Evolutionary conservation across 2,797 vertebrate species (phyloP), one percentile per base, ranked within the genome.

Genomic region (Gymnoscopelus microlampas): DNA sequence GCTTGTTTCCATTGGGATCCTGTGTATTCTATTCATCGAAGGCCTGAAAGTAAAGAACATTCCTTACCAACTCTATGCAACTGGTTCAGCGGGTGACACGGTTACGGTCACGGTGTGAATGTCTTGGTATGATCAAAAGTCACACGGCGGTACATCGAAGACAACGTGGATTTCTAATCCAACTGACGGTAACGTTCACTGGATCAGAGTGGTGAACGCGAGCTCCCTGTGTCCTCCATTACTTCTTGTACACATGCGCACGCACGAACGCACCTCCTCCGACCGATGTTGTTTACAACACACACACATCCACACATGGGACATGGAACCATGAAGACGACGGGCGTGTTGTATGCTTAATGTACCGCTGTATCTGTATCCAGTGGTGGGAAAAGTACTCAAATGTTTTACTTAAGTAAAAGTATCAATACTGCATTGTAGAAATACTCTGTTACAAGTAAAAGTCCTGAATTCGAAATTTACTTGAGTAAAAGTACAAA

Each of bases 201-300:
- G 39, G 39, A 44, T 44, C 39, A 44, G 7, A 6, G 32, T 35
- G 32, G 32, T 35, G 32, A 35, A 35, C 32, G 32, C 32, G 32
- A 61, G 60, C 73, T 44, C 60, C 65, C 68, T 66, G 62, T 78
- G 62, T 78, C 83, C 82, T 88, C 89, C 87, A 89, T 87, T 90
- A 88, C 78, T 79, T 12, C 68, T 15, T 63, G 50, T 81, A 80
- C 90, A 85, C 88, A 87, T 73, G 84, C 32, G 64, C 86, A 82
- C 84, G 87, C 77, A 78, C 5, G 9, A 0, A 35, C 29, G 5
- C 39, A 9, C 39, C 6, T 44, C 39, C 39, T 44, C 14, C 58
- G 19, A 19, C 68, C 5, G 67, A 86, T 83, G 75, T 78, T 92
- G 92, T 93, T 93, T 93, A 92, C 88, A 88, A 86, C 86, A 84